phyloP scores from a whole-genome alignment of 1,140 invertebrate species.

The Diachasmimorpha longicaudata region DNA sequence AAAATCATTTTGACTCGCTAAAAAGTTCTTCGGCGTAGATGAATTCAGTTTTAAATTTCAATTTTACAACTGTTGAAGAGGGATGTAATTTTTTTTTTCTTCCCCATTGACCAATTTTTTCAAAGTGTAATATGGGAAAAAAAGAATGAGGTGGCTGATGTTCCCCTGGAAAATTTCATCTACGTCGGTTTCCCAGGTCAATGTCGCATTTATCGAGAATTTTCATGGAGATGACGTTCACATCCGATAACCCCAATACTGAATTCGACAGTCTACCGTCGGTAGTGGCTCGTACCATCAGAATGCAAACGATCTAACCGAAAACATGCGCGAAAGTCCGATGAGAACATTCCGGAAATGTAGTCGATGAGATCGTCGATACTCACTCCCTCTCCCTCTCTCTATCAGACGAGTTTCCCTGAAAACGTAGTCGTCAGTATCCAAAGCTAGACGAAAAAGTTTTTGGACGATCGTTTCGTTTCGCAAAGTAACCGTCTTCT shows the following conservation, averaged over 20 bases:
- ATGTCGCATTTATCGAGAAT: background rate
- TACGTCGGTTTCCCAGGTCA: background rate
- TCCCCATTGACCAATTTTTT: background rate
- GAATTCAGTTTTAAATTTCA: too few species aligned
- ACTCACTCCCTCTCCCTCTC: background rate
- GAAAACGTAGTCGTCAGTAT: background rate
- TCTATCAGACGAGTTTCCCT: background rate
- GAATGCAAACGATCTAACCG: background rate
- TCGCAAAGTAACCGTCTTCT: background rate
- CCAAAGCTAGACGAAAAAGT: slow-evolving; percentile 2
- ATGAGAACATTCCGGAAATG: background rate
- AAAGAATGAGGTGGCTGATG: background rate
- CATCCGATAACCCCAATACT: background rate
- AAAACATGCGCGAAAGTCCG: background rate
- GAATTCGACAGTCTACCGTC: background rate
- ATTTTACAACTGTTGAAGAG: too few species aligned
- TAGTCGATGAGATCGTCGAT: background rate
- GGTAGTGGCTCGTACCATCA: background rate
- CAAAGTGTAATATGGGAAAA: background rate
- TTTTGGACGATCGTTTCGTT: slow-evolving; percentile 6
- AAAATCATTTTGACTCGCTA: too few species aligned
- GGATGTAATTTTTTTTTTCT: too few species aligned
- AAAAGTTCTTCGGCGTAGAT: too few species aligned
- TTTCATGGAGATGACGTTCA: background rate
- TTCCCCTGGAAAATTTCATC: background rate